These are phyloP conservation scores for Coenobita brevimanus DNA, from an alignment of 1,140 invertebrate genomes.

Conservation along the genomic window DNA sequence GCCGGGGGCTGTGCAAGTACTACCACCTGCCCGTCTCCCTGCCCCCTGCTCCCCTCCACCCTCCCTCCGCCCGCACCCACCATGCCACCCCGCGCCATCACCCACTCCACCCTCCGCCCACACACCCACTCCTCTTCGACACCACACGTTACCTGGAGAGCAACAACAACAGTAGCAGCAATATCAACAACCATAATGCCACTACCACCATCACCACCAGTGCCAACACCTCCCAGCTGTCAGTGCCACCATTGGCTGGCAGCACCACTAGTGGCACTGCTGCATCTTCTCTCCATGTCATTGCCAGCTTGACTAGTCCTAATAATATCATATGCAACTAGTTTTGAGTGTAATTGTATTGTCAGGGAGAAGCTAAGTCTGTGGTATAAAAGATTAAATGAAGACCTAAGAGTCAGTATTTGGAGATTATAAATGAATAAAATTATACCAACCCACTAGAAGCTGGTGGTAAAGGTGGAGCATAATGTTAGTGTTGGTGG, in stretches of 20 bases:
- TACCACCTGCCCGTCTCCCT: conserved; percentile 91
- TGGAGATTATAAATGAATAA: neutral
- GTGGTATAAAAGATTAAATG: too few relatives aligned
- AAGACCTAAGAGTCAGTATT: neutral
- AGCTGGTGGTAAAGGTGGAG: neutral
- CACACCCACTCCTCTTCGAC: conserved; percentile 50
- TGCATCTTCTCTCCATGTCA: conserved; percentile 49
- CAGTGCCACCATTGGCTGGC: neutral
- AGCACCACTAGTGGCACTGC: neutral
- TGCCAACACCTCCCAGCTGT: conserved; percentile 1
- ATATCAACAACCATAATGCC: conserved; percentile 39
- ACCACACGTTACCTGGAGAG: conserved; percentile 55
- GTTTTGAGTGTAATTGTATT: neutral
- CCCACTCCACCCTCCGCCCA: conserved; percentile 57
- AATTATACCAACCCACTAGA: neutral
- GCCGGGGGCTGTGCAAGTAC: conserved; percentile 93
- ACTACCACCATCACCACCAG: conserved; percentile 12
- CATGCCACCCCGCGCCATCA: conserved; percentile 68
- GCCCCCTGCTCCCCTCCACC: conserved; percentile 79
- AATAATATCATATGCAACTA: conserved; percentile 61
- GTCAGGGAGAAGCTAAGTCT: neutral
- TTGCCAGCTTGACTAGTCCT: conserved; percentile 43
- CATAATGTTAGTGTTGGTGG: neutral
- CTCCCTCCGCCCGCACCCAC: conserved; percentile 63
- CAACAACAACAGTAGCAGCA: conserved; percentile 37